A percentile compares a stretch with the other conserved stretches of the same genome.
phyloP scores from a whole-genome alignment of 2,888 invertebrate species.

The Archips crataeganus region DNA sequence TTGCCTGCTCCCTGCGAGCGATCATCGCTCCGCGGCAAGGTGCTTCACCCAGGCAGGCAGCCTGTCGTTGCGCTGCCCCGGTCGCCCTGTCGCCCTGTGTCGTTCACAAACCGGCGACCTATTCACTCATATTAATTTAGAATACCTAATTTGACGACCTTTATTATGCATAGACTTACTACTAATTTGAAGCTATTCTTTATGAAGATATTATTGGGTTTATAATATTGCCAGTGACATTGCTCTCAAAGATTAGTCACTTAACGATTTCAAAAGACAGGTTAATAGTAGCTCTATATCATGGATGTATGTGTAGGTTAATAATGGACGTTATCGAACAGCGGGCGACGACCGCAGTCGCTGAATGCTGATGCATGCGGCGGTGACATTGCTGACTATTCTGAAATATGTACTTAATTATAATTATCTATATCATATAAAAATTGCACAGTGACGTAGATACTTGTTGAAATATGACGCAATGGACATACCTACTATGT shows the following conservation, averaged over 20 bases:
- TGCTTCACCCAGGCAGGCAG: constrained; percentile 67
- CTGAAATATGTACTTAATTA: constrained; percentile 45
- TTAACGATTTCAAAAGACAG: constrained; percentile 16
- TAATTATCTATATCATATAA: neutral
- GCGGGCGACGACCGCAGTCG: constrained; percentile 49
- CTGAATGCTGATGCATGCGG: constrained; percentile 34
- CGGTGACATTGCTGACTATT: constrained; percentile 65
- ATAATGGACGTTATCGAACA: constrained; percentile 56
- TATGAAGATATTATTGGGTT: neutral
- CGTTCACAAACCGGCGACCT: neutral
- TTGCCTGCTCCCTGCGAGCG: constrained; percentile 24
- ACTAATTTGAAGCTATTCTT: neutral
- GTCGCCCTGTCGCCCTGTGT: neutral
- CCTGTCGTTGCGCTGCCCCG: neutral
- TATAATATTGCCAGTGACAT: neutral
- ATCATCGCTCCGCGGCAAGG: constrained; percentile 45
- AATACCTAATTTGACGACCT: neutral
- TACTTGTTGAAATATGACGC: neutral
- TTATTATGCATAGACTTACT: neutral
- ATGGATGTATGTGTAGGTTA: constrained; percentile 52
- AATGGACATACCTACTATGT: neutral
- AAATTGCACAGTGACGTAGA: constrained; percentile 3
- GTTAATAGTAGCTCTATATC: constrained; percentile 43
- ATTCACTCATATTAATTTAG: neutral
- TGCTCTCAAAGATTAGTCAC: neutral